A percentile compares a stretch with the other conserved stretches of the same genome.
Evolutionary conservation across 2,113 vertebrate genomes (phyloP).

Genomic region (Ciconia stormi): DNA sequence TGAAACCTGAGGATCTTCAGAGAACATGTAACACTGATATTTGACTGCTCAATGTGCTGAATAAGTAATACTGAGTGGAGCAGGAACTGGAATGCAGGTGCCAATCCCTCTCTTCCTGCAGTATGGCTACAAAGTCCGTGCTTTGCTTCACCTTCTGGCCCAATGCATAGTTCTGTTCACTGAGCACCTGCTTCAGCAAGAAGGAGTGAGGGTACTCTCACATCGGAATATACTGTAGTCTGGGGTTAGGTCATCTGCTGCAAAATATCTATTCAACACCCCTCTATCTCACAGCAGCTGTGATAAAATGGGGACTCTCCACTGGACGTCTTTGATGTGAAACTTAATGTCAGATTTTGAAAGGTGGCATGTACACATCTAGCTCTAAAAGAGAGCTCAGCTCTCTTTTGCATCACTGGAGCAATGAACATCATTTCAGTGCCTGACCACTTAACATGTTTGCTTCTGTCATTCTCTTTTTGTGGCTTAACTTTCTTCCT

Average conservation of each 20-base stretch:
- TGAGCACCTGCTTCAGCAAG: background rate
- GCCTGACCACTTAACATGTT: background rate
- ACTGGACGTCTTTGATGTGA: background rate
- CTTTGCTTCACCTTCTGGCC: background rate
- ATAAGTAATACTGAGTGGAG: background rate
- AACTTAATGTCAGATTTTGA: background rate
- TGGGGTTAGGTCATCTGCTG: background rate
- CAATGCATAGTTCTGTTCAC: background rate
- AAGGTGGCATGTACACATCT: background rate
- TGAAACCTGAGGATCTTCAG: background rate
- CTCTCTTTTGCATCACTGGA: background rate
- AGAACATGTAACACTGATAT: background rate
- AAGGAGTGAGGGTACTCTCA: background rate
- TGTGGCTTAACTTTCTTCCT: background rate
- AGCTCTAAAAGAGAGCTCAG: background rate
- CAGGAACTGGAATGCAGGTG: background rate
- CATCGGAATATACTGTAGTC: background rate
- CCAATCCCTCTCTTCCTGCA: background rate
- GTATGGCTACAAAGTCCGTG: background rate
- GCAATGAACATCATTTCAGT: background rate
- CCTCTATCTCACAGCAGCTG: background rate
- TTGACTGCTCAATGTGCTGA: background rate
- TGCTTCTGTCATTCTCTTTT: background rate
- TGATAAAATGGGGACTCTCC: background rate
- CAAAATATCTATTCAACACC: background rate